Evolutionary conservation across 2,113 vertebrate genomes (phyloP).

Genomic region (Gobiocypris rarus): DNA sequence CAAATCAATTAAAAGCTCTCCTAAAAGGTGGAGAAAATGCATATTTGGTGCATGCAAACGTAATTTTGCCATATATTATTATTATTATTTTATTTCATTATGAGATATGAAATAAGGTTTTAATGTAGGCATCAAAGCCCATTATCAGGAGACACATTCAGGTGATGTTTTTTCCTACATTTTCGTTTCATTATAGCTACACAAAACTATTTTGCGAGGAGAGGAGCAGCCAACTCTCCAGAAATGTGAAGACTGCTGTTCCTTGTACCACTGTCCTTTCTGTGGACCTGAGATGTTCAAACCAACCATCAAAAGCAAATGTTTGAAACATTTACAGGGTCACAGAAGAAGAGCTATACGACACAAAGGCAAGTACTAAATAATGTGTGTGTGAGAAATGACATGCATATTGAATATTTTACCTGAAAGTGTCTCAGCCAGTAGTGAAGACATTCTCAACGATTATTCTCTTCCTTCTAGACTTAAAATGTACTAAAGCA

Average conservation of each 20-base stretch:
- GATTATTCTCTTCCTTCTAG: background rate
- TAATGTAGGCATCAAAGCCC: background rate
- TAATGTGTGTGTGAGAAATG: background rate
- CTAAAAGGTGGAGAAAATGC: too few relatives aligned
- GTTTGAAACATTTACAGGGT: slow-evolving; percentile 31
- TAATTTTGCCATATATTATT: background rate
- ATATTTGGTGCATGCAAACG: background rate
- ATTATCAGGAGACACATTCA: background rate
- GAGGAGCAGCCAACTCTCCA: slow-evolving; percentile 4
- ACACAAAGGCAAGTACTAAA: slow-evolving; percentile 28
- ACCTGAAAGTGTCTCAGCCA: background rate
- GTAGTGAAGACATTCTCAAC: background rate
- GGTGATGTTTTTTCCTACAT: background rate
- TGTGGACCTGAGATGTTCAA: slow-evolving; percentile 40
- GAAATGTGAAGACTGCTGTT: slow-evolving; percentile 33
- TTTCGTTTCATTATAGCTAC: background rate
- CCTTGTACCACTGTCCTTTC: slow-evolving; percentile 30
- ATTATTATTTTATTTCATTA: background rate
- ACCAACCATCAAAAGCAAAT: slow-evolving; percentile 39
- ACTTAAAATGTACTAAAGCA: background rate
- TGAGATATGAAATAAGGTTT: background rate
- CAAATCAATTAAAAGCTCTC: too few relatives aligned
- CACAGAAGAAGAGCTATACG: slow-evolving; percentile 31
- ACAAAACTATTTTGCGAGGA: slow-evolving; percentile 28
- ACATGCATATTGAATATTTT: background rate